Conservation (phyloP, 2,113 vertebrate species). For the Euleptes europaea region DNA sequence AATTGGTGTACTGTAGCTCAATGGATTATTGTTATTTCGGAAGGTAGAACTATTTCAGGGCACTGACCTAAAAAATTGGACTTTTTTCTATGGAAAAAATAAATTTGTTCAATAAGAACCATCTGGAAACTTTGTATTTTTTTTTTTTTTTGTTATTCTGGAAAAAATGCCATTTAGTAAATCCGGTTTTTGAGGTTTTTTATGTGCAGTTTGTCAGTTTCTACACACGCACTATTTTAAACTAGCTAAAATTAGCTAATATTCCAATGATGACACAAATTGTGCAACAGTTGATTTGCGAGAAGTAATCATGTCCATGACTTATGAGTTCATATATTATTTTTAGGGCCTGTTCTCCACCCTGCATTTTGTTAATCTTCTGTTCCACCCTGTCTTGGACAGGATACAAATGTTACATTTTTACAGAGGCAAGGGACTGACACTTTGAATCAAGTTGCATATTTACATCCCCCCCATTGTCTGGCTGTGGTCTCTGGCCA, state of each 20-base stretch:
- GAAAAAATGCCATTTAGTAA: neutral
- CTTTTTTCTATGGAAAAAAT: neutral
- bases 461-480: too few species aligned
- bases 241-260: neutral
- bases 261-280: neutral
- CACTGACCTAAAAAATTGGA: neutral
- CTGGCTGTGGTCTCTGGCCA: neutral
- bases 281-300: neutral
- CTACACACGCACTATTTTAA: neutral
- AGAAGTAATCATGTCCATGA: neutral
- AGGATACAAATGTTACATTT: neutral
- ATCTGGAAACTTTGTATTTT: neutral
- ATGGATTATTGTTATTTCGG: neutral
- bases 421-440: neutral
- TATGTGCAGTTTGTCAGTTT: neutral
- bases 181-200: neutral
- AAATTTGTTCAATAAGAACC: neutral
- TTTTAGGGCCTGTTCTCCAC: neutral
- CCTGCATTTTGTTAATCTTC: neutral
- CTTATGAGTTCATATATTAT: neutral
- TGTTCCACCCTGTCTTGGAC: neutral
- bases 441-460: neutral
- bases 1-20: neutral
- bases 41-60: neutral
- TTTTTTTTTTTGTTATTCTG: neutral